Evolutionary conservation across 2,113 vertebrate genomes (phyloP), one percentile per base, ranked within the genome.

Genomic region (Alouatta palliata): DNA sequence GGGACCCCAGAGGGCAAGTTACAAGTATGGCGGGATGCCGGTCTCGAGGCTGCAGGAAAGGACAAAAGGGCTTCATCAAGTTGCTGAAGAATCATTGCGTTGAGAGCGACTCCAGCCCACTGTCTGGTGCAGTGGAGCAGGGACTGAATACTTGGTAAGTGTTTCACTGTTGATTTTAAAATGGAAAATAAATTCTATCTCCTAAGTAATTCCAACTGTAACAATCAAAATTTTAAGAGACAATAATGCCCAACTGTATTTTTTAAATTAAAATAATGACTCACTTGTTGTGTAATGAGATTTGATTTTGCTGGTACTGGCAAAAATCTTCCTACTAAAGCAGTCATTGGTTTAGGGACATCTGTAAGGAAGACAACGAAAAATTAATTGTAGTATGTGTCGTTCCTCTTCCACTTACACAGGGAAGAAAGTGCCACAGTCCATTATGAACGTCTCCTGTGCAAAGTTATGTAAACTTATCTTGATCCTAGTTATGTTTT

Each of bases 281-380:
- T 98, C 95, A 98, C 98, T 96, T 98, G 97, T 89, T 98, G 97
- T 47, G 97, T 87, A 87, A 97, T 97, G 73, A 97, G 94, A 95
- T 98, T 97, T 45, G 98, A 83, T 64, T 98, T 98, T 91, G 94
- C 84, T 86, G 96, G 90, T 58, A 97, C 56, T 54, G 98, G 98
- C 93, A 98, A 95, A 95, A 98, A 86, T 81, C 98, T 98, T 43
- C 96, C 97, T 17, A 97, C 94, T 73, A 98, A 73, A 87, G 98
- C 49, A 88, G 96, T 89, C 96, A 97, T 58, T 56, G 98, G 47
- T n/a, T 96, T 97, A 73, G 94, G 52, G 76, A 56, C 91, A 79
- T 98, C 98, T 98, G 97, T 82, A 97, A 98, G 96, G 82, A 97
- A 84, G 68, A 97, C 35, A 94, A 47, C 32, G 52, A 70, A 47